These are phyloP conservation scores for Tyto alba DNA, from an alignment of 2,113 vertebrate genomes.

Conservation along the genomic window DNA sequence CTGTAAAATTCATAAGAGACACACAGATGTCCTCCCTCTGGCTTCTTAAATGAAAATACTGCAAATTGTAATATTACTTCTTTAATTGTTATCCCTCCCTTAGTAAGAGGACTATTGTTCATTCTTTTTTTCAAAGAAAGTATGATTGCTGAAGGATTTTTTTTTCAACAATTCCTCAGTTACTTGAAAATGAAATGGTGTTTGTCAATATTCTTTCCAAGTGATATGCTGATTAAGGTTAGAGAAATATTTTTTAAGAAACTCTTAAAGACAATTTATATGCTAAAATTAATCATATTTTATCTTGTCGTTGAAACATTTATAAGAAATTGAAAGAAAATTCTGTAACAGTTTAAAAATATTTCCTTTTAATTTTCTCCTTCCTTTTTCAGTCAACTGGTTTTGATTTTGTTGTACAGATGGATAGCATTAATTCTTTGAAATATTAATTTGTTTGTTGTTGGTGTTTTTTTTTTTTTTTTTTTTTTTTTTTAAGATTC, in stretches of 20 bases:
- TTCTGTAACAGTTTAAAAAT: not conserved
- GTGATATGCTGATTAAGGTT: not conserved
- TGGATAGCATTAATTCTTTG: not conserved
- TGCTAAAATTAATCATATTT: fast-evolving
- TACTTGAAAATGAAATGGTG: fast-evolving
- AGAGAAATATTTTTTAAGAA: not conserved
- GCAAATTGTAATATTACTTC: not conserved
- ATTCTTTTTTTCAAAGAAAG: not conserved
- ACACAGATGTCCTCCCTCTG: fast-evolving
- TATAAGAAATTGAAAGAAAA: not conserved
- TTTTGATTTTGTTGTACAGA: not conserved
- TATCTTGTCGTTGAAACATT: not conserved
- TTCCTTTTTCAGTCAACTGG: fast-evolving
- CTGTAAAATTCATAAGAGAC: not conserved
- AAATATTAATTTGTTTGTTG: not conserved
- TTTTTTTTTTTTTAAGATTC: not conserved
- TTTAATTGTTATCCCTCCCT: not conserved
- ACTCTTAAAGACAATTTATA: not conserved
- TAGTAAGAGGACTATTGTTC: not conserved
- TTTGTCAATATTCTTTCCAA: not conserved
- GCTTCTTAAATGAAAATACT: not conserved
- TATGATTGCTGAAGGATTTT: not conserved
- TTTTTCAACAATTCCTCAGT: not conserved
- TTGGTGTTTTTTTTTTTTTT: too few species aligned
- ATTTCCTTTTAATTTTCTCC: not conserved